Evolutionary conservation across 1,140 invertebrate genomes (phyloP).

Genomic region (Patella vulgata): DNA sequence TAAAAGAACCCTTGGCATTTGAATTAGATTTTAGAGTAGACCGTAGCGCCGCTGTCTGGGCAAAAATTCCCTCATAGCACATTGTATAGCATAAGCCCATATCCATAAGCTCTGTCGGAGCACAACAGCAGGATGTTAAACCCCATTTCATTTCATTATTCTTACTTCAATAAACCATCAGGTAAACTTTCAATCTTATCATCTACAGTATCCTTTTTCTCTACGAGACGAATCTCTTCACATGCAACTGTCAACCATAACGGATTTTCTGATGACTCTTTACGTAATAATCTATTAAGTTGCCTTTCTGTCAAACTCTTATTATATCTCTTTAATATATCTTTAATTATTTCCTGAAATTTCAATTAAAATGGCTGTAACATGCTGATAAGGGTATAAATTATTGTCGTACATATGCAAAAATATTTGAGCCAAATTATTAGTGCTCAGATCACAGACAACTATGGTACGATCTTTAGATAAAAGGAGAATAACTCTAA

Average conservation of each 20-base stretch:
- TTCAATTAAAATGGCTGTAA: conserved; percentile 11
- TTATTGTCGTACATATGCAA: too few species aligned
- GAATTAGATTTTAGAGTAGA: too few species aligned
- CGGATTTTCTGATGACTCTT: conserved; percentile 59
- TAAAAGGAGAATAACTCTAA: too few species aligned
- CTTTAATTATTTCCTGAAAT: conserved; percentile 41
- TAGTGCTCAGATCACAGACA: too few species aligned
- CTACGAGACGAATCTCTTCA: conserved; percentile 59
- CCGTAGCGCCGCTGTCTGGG: too few species aligned
- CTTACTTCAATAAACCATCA: conserved; percentile 57
- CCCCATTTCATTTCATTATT: conserved; percentile 8
- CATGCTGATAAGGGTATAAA: too few species aligned
- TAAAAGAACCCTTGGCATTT: too few species aligned
- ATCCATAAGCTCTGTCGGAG: too few species aligned
- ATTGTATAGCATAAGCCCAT: too few species aligned
- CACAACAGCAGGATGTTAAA: too few species aligned
- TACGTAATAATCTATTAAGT: conserved; percentile 46
- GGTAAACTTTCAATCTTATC: conserved; percentile 51
- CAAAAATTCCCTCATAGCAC: too few species aligned
- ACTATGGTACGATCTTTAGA: neutral
- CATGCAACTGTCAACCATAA: conserved; percentile 65
- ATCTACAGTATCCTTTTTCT: conserved; percentile 37
- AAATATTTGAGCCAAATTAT: too few species aligned
- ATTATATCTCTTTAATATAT: conserved; percentile 37
- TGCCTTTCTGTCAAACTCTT: conserved; percentile 38